These are phyloP conservation scores for Pterostichus niger DNA, from an alignment of 2,888 invertebrate species.

Conservation along the genomic window DNA sequence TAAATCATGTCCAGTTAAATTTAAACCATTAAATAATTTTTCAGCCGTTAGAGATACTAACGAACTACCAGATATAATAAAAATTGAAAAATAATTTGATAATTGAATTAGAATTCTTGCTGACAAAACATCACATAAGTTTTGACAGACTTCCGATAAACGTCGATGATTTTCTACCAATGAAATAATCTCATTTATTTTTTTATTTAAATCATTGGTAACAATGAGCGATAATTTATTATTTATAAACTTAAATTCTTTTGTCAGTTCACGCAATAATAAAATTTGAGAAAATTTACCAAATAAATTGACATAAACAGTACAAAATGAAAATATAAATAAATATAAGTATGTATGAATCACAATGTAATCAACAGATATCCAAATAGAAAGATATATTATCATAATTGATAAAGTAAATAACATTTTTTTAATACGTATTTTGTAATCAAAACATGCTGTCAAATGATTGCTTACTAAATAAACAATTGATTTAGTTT, in stretches of 20 bases:
- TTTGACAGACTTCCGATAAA: no score
- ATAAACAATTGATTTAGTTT: not conserved
- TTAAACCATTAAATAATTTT: no score
- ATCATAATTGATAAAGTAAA: not conserved
- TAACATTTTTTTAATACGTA: not conserved
- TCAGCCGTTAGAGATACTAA: no score
- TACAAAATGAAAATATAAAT: not conserved
- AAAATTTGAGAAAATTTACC: not conserved
- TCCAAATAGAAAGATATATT: not conserved
- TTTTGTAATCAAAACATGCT: not conserved
- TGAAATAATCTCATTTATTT: no score
- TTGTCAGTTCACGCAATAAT: constrained; percentile 3
- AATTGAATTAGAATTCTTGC: no score
- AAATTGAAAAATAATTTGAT: no score
- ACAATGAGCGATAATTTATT: not conserved
- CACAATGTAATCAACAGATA: not conserved
- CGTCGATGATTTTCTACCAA: no score
- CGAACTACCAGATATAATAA: no score
- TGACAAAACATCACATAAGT: no score
- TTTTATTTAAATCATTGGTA: no score
- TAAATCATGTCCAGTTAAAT: no score
- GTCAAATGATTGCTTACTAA: not conserved
- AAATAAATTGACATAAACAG: not conserved
- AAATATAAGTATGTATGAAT: not conserved
- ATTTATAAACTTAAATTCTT: constrained; percentile 10